These are phyloP conservation scores for Seriola dumerili DNA, from an alignment of 2,113 vertebrate species.

Conservation along the genomic window DNA sequence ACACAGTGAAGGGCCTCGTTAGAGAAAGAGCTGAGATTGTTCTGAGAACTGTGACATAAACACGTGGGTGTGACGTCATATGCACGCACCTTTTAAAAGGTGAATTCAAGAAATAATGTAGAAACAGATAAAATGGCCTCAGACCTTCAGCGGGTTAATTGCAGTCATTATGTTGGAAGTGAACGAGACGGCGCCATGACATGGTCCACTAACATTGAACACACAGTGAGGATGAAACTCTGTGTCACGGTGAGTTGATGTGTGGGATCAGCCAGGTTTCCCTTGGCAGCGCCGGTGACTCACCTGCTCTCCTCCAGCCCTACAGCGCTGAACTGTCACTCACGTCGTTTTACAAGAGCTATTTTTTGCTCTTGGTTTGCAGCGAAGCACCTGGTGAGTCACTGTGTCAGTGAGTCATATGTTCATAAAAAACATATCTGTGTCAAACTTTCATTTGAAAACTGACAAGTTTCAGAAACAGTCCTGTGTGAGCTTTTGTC, in stretches of 20 bases:
- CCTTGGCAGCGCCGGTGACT: neutral
- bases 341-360: neutral
- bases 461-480: neutral
- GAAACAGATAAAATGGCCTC: too few species aligned
- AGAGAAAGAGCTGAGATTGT: too few species aligned
- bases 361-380: neutral
- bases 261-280: neutral
- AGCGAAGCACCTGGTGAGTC: conserved; percentile 42
- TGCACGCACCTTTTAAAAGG: too few species aligned
- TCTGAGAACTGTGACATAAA: too few species aligned
- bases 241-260: conserved; percentile 17
- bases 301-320: neutral
- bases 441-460: neutral
- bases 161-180: neutral
- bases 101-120: too few species aligned
- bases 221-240: conserved; percentile 3
- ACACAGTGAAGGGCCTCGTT: too few species aligned
- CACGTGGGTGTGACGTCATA: too few species aligned
- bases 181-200: neutral
- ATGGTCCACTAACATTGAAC: neutral
- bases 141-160: neutral
- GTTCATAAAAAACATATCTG: neutral
- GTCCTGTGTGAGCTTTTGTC: neutral
- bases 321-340: neutral
- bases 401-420: conserved; percentile 28